Conservation (phyloP, 2,113 vertebrate genomes). For the Laticauda colubrina region DNA sequence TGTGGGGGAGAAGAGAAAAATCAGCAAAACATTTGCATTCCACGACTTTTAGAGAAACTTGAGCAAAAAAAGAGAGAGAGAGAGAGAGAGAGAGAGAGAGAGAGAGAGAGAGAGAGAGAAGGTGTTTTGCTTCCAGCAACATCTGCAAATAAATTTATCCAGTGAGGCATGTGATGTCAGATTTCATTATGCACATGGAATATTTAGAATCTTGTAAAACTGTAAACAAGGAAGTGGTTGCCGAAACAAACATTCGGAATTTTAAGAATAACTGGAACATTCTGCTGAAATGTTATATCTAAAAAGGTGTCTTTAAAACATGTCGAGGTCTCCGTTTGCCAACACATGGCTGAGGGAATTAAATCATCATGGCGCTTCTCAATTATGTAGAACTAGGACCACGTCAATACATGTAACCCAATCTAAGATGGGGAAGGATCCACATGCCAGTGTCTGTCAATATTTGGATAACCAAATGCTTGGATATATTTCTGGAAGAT, state of each 20-base stretch:
- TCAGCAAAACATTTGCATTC: slow-evolving; percentile 63
- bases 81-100: slow-evolving; percentile 14
- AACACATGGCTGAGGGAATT: not conserved
- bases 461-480: not conserved
- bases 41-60: slow-evolving; percentile 61
- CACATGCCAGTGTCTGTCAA: not conserved
- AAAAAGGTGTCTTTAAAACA: not conserved
- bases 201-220: slow-evolving; percentile 71
- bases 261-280: slow-evolving; percentile 61
- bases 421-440: not conserved
- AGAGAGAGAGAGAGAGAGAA: slow-evolving; percentile 11
- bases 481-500: not conserved
- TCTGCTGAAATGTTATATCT: slow-evolving; percentile 36
- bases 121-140: slow-evolving; percentile 65
- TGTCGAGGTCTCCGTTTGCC: not conserved
- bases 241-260: slow-evolving; percentile 63
- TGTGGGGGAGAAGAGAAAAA: slow-evolving; percentile 41
- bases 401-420: not conserved
- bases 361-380: not conserved
- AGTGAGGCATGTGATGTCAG: slow-evolving; percentile 72
- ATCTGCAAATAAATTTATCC: slow-evolving; percentile 63
- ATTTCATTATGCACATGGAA: slow-evolving; percentile 69
- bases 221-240: slow-evolving; percentile 75
- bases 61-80: not conserved
- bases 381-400: not conserved